Evolutionary conservation across 2,797 vertebrate genomes (phyloP).

Genomic region (Epinephelus awoara): DNA sequence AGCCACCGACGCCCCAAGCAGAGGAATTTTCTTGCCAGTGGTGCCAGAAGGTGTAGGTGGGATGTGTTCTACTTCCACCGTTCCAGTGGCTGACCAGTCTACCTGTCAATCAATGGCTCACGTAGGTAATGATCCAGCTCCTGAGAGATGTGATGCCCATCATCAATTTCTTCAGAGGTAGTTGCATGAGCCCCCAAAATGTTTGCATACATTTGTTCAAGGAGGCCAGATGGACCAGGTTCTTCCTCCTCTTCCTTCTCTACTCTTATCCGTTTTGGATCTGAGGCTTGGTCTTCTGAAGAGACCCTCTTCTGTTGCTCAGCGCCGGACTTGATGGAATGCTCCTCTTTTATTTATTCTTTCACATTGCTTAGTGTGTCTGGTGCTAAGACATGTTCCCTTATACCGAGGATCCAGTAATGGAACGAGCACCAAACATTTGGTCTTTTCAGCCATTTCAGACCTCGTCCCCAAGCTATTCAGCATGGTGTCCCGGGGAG

Average conservation of each 20-base stretch:
- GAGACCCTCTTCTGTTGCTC: background rate
- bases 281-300: background rate
- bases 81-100: background rate
- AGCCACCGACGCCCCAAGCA: too few relatives aligned
- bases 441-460: too few relatives aligned
- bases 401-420: too few relatives aligned
- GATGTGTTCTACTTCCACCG: background rate
- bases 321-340: too few relatives aligned
- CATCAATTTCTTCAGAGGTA: background rate
- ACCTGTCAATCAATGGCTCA: background rate
- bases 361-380: too few relatives aligned
- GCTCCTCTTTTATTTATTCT: too few relatives aligned
- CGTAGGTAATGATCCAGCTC: background rate
- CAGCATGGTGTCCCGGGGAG: too few relatives aligned
- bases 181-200: background rate
- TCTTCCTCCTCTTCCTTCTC: background rate
- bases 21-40: too few relatives aligned
- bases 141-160: background rate
- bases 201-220: constrained; percentile 13
- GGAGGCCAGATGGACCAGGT: background rate
- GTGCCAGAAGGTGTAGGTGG: too few relatives aligned
- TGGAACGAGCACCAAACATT: too few relatives aligned
- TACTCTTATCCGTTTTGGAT: background rate
- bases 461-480: too few relatives aligned
- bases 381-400: too few relatives aligned